phyloP scores from a whole-genome alignment of 1,140 invertebrate species.

The Apis dorsata region DNA sequence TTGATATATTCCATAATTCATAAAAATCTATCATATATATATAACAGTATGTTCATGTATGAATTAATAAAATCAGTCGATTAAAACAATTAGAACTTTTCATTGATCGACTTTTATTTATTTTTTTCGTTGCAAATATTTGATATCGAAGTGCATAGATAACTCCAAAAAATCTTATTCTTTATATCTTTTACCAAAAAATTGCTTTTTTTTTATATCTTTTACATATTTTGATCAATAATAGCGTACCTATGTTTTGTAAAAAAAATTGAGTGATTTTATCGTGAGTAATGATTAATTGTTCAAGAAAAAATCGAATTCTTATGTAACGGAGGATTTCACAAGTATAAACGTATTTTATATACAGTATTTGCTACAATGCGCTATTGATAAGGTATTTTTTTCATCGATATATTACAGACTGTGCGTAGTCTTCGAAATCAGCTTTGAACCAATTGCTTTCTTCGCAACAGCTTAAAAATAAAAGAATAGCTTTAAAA shows the following conservation, averaged over 20 bases:
- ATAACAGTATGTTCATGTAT: not conserved
- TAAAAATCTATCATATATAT: not conserved
- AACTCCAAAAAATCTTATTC: not conserved
- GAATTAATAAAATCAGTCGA: not conserved
- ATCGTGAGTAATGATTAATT: conserved; percentile 28
- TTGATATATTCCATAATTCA: not conserved
- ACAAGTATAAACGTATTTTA: conserved; percentile 25
- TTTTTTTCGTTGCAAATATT: not conserved
- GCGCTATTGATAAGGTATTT: conserved; percentile 10
- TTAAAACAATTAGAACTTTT: not conserved
- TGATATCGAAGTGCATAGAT: not conserved
- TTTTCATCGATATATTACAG: not conserved
- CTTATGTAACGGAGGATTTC: not conserved
- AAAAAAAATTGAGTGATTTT: not conserved
- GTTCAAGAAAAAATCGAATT: conserved; percentile 20
- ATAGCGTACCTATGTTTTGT: too few species aligned
- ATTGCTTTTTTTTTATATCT: too few species aligned
- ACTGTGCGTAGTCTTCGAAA: not conserved
- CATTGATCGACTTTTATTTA: not conserved
- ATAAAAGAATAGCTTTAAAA: not conserved
- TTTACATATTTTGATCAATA: too few species aligned
- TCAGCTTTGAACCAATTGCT: not conserved
- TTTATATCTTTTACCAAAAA: not conserved
- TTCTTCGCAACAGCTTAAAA: not conserved
- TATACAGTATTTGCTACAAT: conserved; percentile 12